Evolutionary conservation across 2,888 invertebrate genomes (phyloP).

Genomic region (Fragum sueziense): DNA sequence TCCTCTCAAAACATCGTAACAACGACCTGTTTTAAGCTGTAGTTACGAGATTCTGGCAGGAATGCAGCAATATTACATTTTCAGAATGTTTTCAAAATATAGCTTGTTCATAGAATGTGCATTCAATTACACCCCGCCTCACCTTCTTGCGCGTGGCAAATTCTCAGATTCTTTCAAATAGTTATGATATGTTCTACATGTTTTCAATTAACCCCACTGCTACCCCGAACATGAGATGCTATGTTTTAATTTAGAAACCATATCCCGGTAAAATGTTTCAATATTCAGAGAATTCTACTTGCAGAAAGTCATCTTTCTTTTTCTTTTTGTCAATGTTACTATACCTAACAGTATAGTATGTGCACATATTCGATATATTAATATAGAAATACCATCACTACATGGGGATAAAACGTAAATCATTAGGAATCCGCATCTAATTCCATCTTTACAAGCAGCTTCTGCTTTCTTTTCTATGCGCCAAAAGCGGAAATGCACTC

Average conservation of each 20-base stretch:
- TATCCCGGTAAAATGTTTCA: neutral
- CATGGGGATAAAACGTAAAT: neutral
- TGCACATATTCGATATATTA: neutral
- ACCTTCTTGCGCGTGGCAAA: neutral
- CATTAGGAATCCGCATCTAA: neutral
- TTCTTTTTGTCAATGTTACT: too few relatives aligned
- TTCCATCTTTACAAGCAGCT: too few relatives aligned
- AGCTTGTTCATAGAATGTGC: neutral
- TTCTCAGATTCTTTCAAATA: neutral
- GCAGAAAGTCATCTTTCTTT: too few relatives aligned
- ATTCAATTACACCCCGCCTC: neutral
- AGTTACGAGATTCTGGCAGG: too few relatives aligned
- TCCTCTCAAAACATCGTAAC: too few relatives aligned
- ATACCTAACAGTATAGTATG: too few relatives aligned
- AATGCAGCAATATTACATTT: too few relatives aligned
- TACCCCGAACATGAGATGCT: neutral
- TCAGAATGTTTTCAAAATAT: neutral
- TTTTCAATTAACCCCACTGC: neutral
- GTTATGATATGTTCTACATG: neutral
- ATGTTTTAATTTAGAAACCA: conserved; percentile 8
- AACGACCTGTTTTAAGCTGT: too few relatives aligned
- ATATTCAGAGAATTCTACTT: neutral
- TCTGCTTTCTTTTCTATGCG: too few relatives aligned
- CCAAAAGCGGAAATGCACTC: too few relatives aligned
- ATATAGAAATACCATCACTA: neutral